Base-by-base conservation (phyloP, 2,113 vertebrate species). In the Sphyrna mokarran region DNA sequence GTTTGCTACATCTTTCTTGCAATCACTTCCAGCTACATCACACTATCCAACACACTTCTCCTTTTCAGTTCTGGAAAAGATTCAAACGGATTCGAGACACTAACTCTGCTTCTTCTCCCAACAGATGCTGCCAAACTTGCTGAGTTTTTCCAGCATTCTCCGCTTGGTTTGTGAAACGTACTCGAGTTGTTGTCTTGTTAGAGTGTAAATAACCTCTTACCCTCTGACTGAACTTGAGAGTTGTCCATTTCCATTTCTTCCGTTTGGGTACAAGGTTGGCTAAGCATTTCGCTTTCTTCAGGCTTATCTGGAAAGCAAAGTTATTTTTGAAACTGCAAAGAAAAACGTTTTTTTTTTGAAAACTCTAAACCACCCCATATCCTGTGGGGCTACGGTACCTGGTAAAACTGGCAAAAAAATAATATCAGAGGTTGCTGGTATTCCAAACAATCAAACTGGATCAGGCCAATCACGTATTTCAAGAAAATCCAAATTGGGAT, bases 211-310 rank as follows among this genome's bases (percentile, higher is more conserved):
- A 18, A 48, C 37, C 16, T 18, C 94, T 95, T 95, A 95, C 94
- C 94, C 69, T 70, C 94, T 54, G 23, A 54, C 69, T 95, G 68
- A 37, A 48, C 68, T 43, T 72, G 94, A 5, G 94, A 95, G 94
- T 14, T 76, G 9, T 23, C 94, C 68, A 48, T 72, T 43, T 95
- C 68, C 37, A 95, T 76, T 95, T 72, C 94, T 95, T 70, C 68
- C 29, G 13, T 33, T 69, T 95, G 94, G 94, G 68, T 70, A 8
- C 69, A 29, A 29, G 68, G 94, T 26, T 95, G 94, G 68, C 26
- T 95, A 16, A 43, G 94, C 40, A 95, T 95, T 72, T 63, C 43
- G 1, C 22, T 72, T 40, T 95, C 94, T 48, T 72, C 68, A 29
- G 23, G 68, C 54, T 29, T 72, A 33, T 95, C 94, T 95, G 69